These are phyloP conservation scores for Falcaria lacertinaria DNA, from an alignment of 2,888 invertebrate species.

Conservation along the genomic window DNA sequence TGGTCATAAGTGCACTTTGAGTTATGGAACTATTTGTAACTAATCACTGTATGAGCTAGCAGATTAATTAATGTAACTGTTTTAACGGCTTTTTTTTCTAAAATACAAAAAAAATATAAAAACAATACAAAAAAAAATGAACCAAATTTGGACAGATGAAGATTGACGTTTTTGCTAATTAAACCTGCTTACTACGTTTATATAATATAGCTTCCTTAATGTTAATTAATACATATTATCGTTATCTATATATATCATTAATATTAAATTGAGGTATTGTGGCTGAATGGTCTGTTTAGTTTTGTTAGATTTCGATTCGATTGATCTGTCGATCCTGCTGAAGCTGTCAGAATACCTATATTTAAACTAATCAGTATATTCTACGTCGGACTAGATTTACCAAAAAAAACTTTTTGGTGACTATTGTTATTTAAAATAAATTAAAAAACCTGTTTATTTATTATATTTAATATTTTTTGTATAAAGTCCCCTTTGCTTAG, in stretches of 20 bases:
- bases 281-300: slow-evolving; percentile 41
- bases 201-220: slow-evolving; percentile 26
- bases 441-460: no score
- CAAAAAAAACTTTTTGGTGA: no score
- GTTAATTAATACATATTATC: slow-evolving; percentile 34
- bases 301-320: background rate
- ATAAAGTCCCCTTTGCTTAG: no score
- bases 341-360: no score
- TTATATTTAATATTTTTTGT: no score
- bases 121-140: background rate
- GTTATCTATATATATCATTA: slow-evolving; percentile 42
- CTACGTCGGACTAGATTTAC: no score
- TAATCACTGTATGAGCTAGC: slow-evolving; percentile 44
- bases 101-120: background rate
- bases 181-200: slow-evolving; percentile 33
- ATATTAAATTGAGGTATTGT: slow-evolving; percentile 75
- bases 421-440: no score
- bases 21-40: slow-evolving; percentile 70
- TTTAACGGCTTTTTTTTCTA: no score
- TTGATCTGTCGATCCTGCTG: no score
- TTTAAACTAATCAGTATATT: no score
- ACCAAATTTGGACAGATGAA: slow-evolving; percentile 2
- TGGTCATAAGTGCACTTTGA: slow-evolving; percentile 77
- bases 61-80: slow-evolving; percentile 34
- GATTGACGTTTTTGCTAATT: slow-evolving; percentile 24